Evolutionary conservation across 1,140 invertebrate genomes (phyloP).

Genomic region (Hylaeus volcanicus): DNA sequence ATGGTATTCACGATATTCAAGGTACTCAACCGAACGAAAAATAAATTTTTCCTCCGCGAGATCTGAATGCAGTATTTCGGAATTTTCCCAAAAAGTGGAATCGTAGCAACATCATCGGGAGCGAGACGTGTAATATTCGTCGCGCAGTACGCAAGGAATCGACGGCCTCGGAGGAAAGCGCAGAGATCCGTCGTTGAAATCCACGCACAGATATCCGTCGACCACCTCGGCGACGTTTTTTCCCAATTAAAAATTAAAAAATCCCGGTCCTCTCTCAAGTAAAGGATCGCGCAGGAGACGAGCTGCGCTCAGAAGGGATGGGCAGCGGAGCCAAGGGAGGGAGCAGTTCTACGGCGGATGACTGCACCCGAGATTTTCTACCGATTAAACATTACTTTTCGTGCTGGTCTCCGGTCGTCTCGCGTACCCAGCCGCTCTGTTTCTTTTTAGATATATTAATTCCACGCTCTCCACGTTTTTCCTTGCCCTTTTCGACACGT

Average conservation of each 20-base stretch:
- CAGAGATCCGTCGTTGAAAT: conserved; percentile 54
- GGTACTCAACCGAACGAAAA: no score
- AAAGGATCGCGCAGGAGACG: conserved; percentile 60
- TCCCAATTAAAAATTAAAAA: conserved; percentile 81
- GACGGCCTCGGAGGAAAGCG: neutral
- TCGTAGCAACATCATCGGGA: no score
- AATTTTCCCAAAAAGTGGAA: no score
- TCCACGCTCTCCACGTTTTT: conserved; percentile 63
- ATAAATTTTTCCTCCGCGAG: no score
- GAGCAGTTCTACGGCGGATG: conserved; percentile 64
- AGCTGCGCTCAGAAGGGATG: conserved; percentile 57
- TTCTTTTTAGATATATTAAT: conserved; percentile 73
- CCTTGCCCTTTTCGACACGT: conserved; percentile 53
- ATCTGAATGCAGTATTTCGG: no score
- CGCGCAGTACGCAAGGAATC: conserved; percentile 1
- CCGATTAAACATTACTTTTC: conserved; percentile 79
- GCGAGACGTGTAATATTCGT: no score
- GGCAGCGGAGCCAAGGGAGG: conserved; percentile 25
- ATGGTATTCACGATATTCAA: no score
- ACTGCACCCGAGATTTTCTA: conserved; percentile 73
- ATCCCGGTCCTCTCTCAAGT: conserved; percentile 64
- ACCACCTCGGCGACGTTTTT: conserved; percentile 73
- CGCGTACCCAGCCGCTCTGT: conserved; percentile 52
- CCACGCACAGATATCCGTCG: conserved; percentile 47
- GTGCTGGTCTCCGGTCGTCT: conserved; percentile 49